Percentiles rank a stretch among this genome's conserved stretches.
phyloP scores from a whole-genome alignment of 37 sponge, comb jelly and placozoan genomes.

The Hormiphora californensis region DNA sequence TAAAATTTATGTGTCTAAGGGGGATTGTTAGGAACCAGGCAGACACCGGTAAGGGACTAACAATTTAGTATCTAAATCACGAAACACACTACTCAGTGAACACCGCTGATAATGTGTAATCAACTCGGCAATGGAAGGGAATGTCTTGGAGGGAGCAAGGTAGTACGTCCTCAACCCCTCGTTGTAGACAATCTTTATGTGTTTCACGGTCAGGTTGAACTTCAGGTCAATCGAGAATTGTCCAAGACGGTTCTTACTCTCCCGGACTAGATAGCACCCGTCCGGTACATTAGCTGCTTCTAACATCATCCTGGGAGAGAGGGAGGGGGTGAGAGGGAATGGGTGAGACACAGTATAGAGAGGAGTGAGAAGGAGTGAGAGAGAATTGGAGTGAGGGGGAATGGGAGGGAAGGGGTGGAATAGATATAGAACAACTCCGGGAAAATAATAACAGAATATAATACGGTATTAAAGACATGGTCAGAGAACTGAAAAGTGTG shows the following conservation, averaged over 20 bases:
- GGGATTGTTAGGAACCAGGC: slow-evolving; percentile 15
- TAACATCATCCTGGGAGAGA: slow-evolving; percentile 35
- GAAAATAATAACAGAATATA: too few relatives aligned
- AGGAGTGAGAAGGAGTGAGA: too few relatives aligned
- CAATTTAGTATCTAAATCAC: slow-evolving; percentile 6
- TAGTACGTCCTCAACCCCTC: not conserved
- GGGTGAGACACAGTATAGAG: not conserved
- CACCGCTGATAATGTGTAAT: not conserved
- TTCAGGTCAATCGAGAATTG: slow-evolving; percentile 48
- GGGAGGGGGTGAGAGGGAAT: not conserved
- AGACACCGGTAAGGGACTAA: slow-evolving; percentile 26
- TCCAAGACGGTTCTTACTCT: not conserved
- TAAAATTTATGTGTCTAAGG: not conserved
- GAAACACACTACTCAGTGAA: slow-evolving; percentile 45
- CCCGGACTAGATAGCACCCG: slow-evolving; percentile 49
- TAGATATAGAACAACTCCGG: too few relatives aligned
- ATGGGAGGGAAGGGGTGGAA: too few relatives aligned
- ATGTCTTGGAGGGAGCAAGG: slow-evolving; percentile 34
- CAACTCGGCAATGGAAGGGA: slow-evolving; percentile 6
- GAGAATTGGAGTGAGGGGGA: too few relatives aligned
- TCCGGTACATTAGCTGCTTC: slow-evolving; percentile 40
- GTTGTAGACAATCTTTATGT: slow-evolving; percentile 36
- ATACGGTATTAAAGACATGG: too few relatives aligned
- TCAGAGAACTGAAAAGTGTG: too few relatives aligned
- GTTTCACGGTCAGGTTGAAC: slow-evolving; percentile 46